Conservation (phyloP, 2,113 vertebrate species). For the Oryctolagus cuniculus region mOryCun1.1 NC_091438.1:74398001-74398500, state of each 20-base stretch:
- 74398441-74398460: neutral
- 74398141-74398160: neutral
- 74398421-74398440: neutral
- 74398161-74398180: neutral
- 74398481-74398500: neutral
- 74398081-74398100: neutral
- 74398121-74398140: neutral
- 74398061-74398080: neutral
- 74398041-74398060: neutral
- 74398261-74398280: neutral
- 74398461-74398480: neutral
- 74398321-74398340: neutral
- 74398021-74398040: neutral
- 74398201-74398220: neutral
- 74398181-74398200: neutral
- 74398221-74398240: neutral
- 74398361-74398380: neutral
- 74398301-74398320: neutral
- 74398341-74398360: neutral
- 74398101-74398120: neutral
- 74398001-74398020: constrained; percentile 42
- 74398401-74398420: neutral
- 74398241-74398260: neutral
- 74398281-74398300: neutral
- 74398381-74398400: neutral